Percentiles rank a stretch among this genome's conserved stretches.
phyloP scores from a whole-genome alignment of 2,113 vertebrate genomes.

The Cranoglanis bouderius region DNA sequence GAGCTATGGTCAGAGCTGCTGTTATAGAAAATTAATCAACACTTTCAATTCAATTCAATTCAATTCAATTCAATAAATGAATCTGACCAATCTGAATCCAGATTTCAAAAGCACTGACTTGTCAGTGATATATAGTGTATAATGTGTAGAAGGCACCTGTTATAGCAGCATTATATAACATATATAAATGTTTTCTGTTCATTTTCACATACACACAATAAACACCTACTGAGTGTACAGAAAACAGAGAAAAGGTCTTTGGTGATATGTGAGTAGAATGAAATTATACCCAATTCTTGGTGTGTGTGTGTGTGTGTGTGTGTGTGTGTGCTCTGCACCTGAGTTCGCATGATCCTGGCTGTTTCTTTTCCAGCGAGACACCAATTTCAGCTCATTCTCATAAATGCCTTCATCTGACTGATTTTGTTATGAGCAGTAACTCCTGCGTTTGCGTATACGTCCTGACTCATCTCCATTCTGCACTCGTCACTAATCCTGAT shows the following conservation, averaged over 20 bases:
- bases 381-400: background rate
- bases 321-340: background rate
- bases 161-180: too few relatives aligned
- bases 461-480: slow-evolving; percentile 9
- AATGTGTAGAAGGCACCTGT: background rate
- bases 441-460: background rate
- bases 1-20: too few relatives aligned
- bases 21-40: too few relatives aligned
- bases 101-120: too few relatives aligned
- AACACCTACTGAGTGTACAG: background rate
- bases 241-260: too few relatives aligned
- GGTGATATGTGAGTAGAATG: too few relatives aligned
- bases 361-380: background rate
- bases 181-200: too few relatives aligned
- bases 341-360: background rate
- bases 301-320: background rate
- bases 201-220: too few relatives aligned
- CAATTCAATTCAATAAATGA: too few relatives aligned
- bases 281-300: too few relatives aligned
- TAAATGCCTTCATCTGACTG: background rate
- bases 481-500: background rate
- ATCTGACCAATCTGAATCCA: too few relatives aligned
- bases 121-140: background rate
- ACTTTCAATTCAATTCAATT: too few relatives aligned
- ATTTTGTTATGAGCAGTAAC: background rate